Base-by-base conservation (phyloP, 2,797 vertebrate species). In the Anguilla obscura region DNA sequence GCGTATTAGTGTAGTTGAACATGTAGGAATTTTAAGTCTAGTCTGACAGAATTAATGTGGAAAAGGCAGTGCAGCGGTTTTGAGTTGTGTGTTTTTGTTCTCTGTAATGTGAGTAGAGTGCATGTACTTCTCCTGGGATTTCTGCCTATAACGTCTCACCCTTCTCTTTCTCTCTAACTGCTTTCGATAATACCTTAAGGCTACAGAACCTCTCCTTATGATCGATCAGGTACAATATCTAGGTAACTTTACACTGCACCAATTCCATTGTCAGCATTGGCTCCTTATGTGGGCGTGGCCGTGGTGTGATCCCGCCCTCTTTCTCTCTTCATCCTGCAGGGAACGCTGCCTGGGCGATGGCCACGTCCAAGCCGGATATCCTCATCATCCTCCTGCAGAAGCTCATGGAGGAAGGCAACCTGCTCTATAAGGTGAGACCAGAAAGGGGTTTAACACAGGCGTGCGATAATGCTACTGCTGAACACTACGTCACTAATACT, bases 341-440 rank as follows among this genome's bases (percentile, higher is more conserved):
- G 95, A 99, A 99, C 16, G 99, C 98, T 76, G 99, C 99, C 0
- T 99, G 99, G 98, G 98, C 98, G 45, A 99, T 99, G 98, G 99
- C 98, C 86, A 99, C 99, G 48, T 99, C 98, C 90, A 99, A 99
- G 94, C 98, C 98, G 0, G 99, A 99, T 92, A 98, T 99, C 90
- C 96, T 99, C 89, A 97, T 99, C 91, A 99, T 99, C 92, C 96
- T 99, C 90, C 95, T 99, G 91, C 98, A 99, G 96, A 99, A 99
- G 92, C 95, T 99, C 90, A 99, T 99, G 97, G 99, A 99, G 94
- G 99, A 99, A 95, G 99, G 99, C 86, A 99, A 99, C 93, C 84
- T 96, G 50, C 95, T 99, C 84, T 99, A 99, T 93, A 99, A 99
- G 97, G 99, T 99, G 91, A 33, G 63, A 3, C 66, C 18, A 79